Evolutionary conservation across 2,113 vertebrate species (phyloP).

Genomic region (Scartelaos histophorus): DNA sequence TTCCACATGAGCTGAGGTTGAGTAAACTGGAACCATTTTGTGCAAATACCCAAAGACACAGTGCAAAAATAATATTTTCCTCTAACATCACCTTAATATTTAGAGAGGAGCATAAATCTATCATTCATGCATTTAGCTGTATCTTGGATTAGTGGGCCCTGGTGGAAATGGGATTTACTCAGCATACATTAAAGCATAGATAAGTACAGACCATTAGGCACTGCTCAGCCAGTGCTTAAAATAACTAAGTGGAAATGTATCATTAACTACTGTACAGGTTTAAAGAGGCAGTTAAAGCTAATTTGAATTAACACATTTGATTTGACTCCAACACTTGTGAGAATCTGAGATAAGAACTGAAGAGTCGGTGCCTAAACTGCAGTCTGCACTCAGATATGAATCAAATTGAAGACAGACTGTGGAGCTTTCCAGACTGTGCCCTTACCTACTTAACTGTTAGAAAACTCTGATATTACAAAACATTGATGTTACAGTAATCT

Average conservation of each 20-base stretch:
- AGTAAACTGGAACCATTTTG: slow-evolving; percentile 33
- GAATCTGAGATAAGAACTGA: neutral
- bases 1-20: slow-evolving; percentile 53
- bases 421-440: too few species aligned
- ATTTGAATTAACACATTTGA: slow-evolving; percentile 23
- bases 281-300: slow-evolving; percentile 41
- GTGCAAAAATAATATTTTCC: neutral
- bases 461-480: too few species aligned
- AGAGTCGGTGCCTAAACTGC: neutral
- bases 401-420: too few species aligned
- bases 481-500: too few species aligned
- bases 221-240: neutral
- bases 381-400: neutral
- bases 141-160: slow-evolving; percentile 48
- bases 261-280: slow-evolving; percentile 41
- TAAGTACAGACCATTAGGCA: slow-evolving; percentile 2
- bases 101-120: slow-evolving; percentile 32
- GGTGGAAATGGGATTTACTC: slow-evolving; percentile 56
- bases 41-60: neutral
- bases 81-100: slow-evolving; percentile 32
- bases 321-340: slow-evolving; percentile 8
- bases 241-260: slow-evolving; percentile 41
- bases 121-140: slow-evolving; percentile 47
- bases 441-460: too few species aligned
- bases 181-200: slow-evolving; percentile 55